These are phyloP conservation scores for Drosophila nigromelanica DNA, from an alignment of 1,140 invertebrate species.

Conservation along the genomic window DNA sequence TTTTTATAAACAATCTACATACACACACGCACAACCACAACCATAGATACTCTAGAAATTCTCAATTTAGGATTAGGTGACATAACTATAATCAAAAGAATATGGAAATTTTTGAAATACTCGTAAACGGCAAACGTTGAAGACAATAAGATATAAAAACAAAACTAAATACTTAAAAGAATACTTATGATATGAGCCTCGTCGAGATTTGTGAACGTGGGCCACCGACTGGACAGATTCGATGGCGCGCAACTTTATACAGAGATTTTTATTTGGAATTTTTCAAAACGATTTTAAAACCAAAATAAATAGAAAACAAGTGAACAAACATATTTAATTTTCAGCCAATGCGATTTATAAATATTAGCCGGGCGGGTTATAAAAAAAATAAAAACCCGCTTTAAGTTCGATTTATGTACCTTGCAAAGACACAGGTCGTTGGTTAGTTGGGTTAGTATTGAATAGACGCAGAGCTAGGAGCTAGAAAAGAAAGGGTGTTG, in stretches of 20 bases:
- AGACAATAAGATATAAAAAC: conserved; percentile 71
- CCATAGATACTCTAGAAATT: conserved; percentile 10
- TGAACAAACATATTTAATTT: not conserved
- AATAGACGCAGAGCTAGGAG: not conserved
- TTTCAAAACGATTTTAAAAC: conserved; percentile 1
- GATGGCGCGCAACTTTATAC: conserved; percentile 42
- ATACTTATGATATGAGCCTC: conserved; percentile 58
- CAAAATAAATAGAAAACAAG: not conserved
- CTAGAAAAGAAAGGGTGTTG: not conserved
- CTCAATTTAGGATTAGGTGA: conserved; percentile 33
- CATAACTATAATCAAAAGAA: conserved; percentile 48
- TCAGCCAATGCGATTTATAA: not conserved
- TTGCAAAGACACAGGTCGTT: conserved; percentile 38
- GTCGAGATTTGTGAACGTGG: conserved; percentile 50
- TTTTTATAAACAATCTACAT: conserved; percentile 22
- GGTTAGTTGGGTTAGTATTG: conserved; percentile 26
- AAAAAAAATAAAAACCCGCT: not conserved
- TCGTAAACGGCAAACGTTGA: conserved; percentile 65
- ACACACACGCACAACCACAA: not conserved
- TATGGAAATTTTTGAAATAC: conserved; percentile 54
- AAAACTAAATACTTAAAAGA: conserved; percentile 44
- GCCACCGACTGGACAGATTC: conserved; percentile 32
- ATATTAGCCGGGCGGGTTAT: not conserved
- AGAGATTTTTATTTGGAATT: conserved; percentile 17
- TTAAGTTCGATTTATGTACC: conserved; percentile 40